Conservation (phyloP, 2,888 invertebrate genomes). For the Metallyticus violacea region DNA sequence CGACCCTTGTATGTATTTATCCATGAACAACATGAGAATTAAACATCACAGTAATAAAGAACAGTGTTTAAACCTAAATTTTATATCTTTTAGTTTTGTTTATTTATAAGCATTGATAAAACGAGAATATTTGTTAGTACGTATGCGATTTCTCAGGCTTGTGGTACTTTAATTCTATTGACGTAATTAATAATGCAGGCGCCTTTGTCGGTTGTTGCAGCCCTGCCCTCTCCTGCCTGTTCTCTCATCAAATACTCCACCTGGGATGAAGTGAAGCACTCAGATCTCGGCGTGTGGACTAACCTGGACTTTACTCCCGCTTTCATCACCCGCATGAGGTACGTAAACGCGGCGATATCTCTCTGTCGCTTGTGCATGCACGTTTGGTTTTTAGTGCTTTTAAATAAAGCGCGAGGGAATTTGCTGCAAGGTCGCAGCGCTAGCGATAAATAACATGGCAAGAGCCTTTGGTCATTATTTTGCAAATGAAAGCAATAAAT, state of each 20-base stretch:
- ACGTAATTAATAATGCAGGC: not conserved
- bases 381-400: not conserved
- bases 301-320: slow-evolving; percentile 50
- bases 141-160: no score
- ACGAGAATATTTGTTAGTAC: no score
- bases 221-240: slow-evolving; percentile 50
- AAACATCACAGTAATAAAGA: no score
- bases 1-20: no score
- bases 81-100: no score
- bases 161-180: no score
- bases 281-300: slow-evolving; percentile 50
- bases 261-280: slow-evolving; percentile 48
- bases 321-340: slow-evolving; percentile 53
- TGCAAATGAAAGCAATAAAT: not conserved
- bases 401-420: not conserved
- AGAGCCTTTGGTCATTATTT: not conserved
- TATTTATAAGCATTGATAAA: no score
- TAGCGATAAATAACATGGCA: not conserved
- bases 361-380: not conserved
- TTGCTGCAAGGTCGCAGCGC: not conserved
- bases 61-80: no score
- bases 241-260: slow-evolving; percentile 50
- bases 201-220: slow-evolving; percentile 42
- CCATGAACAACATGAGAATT: no score
- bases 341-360: no score